Evolutionary conservation across 2,797 vertebrate species (phyloP).

Genomic region (Intellagama lesueurii): DNA sequence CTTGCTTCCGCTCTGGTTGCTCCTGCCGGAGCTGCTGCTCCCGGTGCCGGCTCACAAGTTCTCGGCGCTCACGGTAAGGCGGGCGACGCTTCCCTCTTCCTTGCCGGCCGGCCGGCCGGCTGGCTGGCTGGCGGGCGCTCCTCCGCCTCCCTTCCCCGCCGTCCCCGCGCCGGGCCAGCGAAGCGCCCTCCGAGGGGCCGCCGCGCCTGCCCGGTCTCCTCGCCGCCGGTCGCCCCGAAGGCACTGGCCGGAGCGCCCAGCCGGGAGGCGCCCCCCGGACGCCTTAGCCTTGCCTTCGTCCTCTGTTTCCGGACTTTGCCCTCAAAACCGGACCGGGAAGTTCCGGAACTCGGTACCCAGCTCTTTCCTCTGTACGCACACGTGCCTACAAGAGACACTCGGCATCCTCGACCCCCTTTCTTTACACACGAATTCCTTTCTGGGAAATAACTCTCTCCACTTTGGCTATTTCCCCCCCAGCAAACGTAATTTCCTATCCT

Average conservation of each 20-base stretch:
- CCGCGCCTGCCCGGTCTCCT: background rate
- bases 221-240: background rate
- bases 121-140: no score
- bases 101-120: no score
- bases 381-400: background rate
- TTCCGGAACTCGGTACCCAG: background rate
- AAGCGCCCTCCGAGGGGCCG: background rate
- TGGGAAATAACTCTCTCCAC: no score
- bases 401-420: no score
- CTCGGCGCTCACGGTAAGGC: conserved; percentile 79
- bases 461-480: no score
- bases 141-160: background rate
- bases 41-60: conserved; percentile 76
- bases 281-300: background rate
- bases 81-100: background rate
- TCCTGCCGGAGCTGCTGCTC: conserved; percentile 70
- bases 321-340: background rate
- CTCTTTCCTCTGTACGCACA: background rate
- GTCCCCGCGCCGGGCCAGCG: conserved; percentile 1
- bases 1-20: conserved; percentile 54
- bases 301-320: no score
- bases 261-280: no score
- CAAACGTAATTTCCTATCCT: no score
- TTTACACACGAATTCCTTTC: no score
- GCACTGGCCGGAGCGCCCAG: background rate